phyloP scores from a whole-genome alignment of 2,113 vertebrate species.

The Tachycineta bicolor region DNA sequence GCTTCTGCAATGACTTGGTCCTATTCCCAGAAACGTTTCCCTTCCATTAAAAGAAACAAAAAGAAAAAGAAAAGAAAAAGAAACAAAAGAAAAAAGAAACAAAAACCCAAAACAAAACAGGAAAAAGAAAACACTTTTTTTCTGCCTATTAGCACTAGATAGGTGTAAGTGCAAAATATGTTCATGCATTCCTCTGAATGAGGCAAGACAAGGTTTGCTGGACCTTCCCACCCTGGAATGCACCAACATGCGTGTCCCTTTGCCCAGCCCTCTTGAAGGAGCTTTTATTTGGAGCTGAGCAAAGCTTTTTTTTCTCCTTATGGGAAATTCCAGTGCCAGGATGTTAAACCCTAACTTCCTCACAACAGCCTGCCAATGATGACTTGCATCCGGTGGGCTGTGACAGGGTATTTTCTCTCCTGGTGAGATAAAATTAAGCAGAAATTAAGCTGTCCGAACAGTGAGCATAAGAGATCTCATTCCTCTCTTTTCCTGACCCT shows the following conservation, averaged over 20 bases:
- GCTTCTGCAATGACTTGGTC: background rate
- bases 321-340: background rate
- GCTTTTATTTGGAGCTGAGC: background rate
- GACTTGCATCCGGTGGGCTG: background rate
- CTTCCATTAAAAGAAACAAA: background rate
- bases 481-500: rapidly evolving
- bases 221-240: background rate
- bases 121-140: background rate
- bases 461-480: rapidly evolving
- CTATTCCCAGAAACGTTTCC: background rate
- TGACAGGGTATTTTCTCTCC: background rate
- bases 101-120: background rate
- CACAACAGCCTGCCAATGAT: background rate
- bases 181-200: background rate
- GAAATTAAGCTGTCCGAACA: background rate
- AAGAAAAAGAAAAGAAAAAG: background rate
- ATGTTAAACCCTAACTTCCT: background rate
- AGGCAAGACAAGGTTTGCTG: background rate
- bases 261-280: background rate
- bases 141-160: background rate
- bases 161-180: rapidly evolving
- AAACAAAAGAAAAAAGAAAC: background rate
- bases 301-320: background rate
- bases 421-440: background rate
- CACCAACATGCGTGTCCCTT: rapidly evolving